phyloP scores from a whole-genome alignment of 1,140 invertebrate genomes.

The Scaptodrosophila lebanonensis region DNA sequence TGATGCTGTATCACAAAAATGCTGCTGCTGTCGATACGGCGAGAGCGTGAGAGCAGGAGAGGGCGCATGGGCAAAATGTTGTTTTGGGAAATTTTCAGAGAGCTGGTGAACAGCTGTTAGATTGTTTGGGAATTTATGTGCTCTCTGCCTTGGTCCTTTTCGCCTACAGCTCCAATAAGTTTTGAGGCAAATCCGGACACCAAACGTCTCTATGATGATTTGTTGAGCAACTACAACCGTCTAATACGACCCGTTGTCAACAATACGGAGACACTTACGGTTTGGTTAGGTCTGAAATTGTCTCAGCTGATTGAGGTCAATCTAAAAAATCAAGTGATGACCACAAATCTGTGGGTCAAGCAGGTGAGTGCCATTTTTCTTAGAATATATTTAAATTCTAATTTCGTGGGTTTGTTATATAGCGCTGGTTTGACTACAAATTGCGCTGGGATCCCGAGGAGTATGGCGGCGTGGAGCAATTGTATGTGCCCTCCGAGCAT shows the following conservation, averaged over 20 bases:
- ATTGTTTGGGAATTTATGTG: slow-evolving; percentile 14
- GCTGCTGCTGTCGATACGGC: slow-evolving; percentile 22
- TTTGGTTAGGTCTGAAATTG: slow-evolving; percentile 93
- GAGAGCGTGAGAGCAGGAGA: slow-evolving; percentile 17
- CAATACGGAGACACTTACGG: slow-evolving; percentile 94
- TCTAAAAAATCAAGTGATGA: slow-evolving; percentile 96
- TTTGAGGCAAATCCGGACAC: slow-evolving; percentile 92
- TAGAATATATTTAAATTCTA: background rate
- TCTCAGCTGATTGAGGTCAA: slow-evolving; percentile 98
- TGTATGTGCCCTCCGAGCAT: slow-evolving; percentile 94
- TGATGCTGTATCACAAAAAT: slow-evolving; percentile 49
- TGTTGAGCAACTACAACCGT: slow-evolving; percentile 96
- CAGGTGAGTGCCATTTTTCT: slow-evolving; percentile 81
- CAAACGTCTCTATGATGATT: slow-evolving; percentile 93
- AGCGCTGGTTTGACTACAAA: slow-evolving; percentile 98
- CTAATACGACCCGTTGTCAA: slow-evolving; percentile 96
- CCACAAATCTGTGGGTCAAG: slow-evolving; percentile 96
- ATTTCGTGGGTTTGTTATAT: slow-evolving; percentile 28
- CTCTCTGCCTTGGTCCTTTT: background rate
- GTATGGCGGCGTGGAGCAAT: slow-evolving; percentile 94
- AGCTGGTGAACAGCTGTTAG: slow-evolving; percentile 1
- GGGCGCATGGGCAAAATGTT: slow-evolving; percentile 45
- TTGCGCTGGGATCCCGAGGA: slow-evolving; percentile 94
- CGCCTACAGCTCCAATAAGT: slow-evolving; percentile 76
- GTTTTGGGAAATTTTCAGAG: slow-evolving; percentile 47